Evolutionary conservation across 2,888 invertebrate species (phyloP).

Genomic region (Melolontha melolontha): DNA sequence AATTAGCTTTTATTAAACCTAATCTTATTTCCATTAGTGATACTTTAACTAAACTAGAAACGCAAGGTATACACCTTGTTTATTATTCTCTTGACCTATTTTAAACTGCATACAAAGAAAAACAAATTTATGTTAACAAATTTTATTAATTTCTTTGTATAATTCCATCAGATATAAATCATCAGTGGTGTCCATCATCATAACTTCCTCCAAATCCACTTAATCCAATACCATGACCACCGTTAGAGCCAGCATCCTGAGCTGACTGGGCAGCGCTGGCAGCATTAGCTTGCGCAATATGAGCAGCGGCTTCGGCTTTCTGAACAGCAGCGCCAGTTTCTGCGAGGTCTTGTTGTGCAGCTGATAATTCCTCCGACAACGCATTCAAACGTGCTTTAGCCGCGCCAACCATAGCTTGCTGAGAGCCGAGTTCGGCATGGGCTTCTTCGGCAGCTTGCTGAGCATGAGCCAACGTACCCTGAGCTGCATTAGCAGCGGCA

Average conservation of each 20-base stretch:
- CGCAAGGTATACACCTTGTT: too few species aligned
- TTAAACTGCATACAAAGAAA: too few species aligned
- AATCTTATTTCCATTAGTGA: too few species aligned
- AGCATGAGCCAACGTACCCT: conserved; percentile 80
- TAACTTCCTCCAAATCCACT: conserved; percentile 1
- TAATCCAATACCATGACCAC: neutral
- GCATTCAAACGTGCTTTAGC: conserved; percentile 76
- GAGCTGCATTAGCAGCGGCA: conserved; percentile 81
- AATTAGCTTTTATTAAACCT: too few species aligned
- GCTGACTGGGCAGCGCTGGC: conserved; percentile 75
- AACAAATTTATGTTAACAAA: too few species aligned
- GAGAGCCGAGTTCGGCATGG: conserved; percentile 80
- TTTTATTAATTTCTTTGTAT: neutral
- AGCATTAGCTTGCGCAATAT: conserved; percentile 80
- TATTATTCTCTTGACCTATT: too few species aligned
- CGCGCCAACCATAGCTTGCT: conserved; percentile 82
- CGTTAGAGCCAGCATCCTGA: conserved; percentile 35
- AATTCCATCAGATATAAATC: neutral
- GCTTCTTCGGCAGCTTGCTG: conserved; percentile 80
- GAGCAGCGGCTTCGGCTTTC: conserved; percentile 77
- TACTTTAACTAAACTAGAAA: too few species aligned
- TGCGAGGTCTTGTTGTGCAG: conserved; percentile 79
- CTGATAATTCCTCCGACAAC: conserved; percentile 75
- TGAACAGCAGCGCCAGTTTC: conserved; percentile 79
- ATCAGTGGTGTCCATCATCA: neutral